phyloP scores from a whole-genome alignment of 1,140 invertebrate genomes.

The Nasonia giraulti region DNA sequence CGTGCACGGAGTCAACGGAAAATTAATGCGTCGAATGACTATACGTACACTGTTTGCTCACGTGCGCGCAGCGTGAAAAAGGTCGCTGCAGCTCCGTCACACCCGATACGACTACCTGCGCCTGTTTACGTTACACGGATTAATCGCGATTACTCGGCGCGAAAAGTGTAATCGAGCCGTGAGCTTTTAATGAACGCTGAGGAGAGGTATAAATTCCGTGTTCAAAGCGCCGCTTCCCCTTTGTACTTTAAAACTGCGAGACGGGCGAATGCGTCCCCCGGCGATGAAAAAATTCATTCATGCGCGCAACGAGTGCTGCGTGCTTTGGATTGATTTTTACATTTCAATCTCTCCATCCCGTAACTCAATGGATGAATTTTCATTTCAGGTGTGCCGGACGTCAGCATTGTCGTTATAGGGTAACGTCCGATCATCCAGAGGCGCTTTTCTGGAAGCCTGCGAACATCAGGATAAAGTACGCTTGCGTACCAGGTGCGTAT shows the following conservation, averaged over 20 bases:
- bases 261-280: too few relatives aligned
- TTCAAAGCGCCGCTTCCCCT: constrained; percentile 1
- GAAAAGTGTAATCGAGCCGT: constrained; percentile 5
- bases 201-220: neutral
- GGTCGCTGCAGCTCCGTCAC: neutral
- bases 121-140: too few relatives aligned
- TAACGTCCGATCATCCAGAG: constrained; percentile 65
- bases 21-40: constrained; percentile 20
- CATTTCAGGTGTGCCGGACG: constrained; percentile 68
- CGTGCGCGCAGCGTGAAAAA: neutral
- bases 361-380: constrained; percentile 5
- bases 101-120: neutral
- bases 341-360: neutral
- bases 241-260: too few relatives aligned
- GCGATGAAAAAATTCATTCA: constrained; percentile 37
- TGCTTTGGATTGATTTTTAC: constrained; percentile 32
- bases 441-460: constrained; percentile 66
- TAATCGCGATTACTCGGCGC: neutral
- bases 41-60: neutral
- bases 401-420: constrained; percentile 69
- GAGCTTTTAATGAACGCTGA: constrained; percentile 16
- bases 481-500: constrained; percentile 69
- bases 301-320: neutral
- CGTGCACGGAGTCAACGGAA: constrained; percentile 20
- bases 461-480: constrained; percentile 68